A percentile compares a stretch with the other conserved stretches of the same genome.
Evolutionary conservation across 2,888 invertebrate genomes (phyloP).

Genomic region (Rhagophthalmus giganteus): DNA sequence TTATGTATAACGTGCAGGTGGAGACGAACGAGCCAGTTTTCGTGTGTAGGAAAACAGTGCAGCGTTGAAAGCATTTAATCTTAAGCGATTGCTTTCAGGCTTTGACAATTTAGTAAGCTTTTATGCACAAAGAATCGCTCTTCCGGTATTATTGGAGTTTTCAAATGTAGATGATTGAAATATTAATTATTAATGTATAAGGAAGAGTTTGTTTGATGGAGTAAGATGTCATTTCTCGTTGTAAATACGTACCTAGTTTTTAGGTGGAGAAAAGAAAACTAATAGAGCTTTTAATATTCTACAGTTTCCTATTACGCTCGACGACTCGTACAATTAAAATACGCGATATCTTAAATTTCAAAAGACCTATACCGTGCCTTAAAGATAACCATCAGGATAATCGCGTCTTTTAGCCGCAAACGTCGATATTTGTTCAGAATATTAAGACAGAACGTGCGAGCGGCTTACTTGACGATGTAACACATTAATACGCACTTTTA

Average conservation of each 20-base stretch:
- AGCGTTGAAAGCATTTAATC: constrained; percentile 21
- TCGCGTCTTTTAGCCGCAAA: constrained; percentile 32
- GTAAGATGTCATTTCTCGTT: too few relatives aligned
- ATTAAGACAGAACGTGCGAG: constrained; percentile 40
- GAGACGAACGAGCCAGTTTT: constrained; percentile 8
- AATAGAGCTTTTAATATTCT: too few relatives aligned
- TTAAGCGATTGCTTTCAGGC: constrained; percentile 31
- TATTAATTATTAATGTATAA: constrained; percentile 24
- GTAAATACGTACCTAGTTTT: too few relatives aligned
- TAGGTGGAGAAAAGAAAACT: too few relatives aligned
- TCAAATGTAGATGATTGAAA: constrained; percentile 27
- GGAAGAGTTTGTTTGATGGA: constrained; percentile 10
- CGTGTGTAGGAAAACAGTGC: constrained; percentile 10
- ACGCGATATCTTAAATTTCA: too few relatives aligned
- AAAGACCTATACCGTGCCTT: too few relatives aligned
- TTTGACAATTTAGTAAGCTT: constrained; percentile 30
- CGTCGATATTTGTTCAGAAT: constrained; percentile 40
- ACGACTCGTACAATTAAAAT: too few relatives aligned
- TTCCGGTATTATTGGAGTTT: constrained; percentile 18
- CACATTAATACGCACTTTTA: constrained; percentile 37
- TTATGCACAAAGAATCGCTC: constrained; percentile 20
- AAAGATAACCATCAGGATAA: constrained; percentile 22
- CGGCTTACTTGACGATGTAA: constrained; percentile 39
- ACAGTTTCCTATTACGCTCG: too few relatives aligned
- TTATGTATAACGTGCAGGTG: constrained; percentile 8